Evolutionary conservation across 2,113 vertebrate species (phyloP).

Genomic region (Salvelinus namaycush): DNA sequence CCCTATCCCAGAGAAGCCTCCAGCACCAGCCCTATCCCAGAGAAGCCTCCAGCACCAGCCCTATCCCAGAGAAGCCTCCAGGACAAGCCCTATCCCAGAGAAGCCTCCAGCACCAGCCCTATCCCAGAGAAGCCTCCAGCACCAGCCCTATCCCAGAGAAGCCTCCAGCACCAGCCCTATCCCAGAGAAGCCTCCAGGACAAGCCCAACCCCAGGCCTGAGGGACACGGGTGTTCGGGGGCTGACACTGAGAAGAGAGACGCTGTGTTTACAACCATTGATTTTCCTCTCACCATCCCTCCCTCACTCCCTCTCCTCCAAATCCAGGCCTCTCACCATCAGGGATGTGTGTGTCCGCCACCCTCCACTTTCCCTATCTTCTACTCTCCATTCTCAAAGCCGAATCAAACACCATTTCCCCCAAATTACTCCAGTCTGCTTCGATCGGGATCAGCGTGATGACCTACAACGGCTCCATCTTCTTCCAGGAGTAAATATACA

Average conservation of each 20-base stretch:
- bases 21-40: too few species aligned
- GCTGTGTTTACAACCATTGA: conserved; percentile 33
- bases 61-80: too few species aligned
- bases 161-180: too few species aligned
- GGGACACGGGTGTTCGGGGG: background rate
- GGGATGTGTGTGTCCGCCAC: background rate
- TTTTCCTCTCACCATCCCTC: background rate
- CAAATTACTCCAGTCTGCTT: conserved; percentile 43
- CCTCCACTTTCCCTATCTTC: background rate
- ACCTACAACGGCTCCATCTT: conserved; percentile 21
- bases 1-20: too few species aligned
- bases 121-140: too few species aligned
- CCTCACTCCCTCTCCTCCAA: background rate
- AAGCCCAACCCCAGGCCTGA: too few species aligned
- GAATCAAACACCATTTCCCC: conserved; percentile 41
- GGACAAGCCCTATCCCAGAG: too few species aligned
- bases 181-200: too few species aligned
- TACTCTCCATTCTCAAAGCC: conserved; percentile 5
- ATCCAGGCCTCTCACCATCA: conserved; percentile 8
- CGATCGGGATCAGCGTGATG: conserved; percentile 36
- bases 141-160: too few species aligned
- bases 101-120: too few species aligned
- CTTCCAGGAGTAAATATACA: conserved; percentile 38
- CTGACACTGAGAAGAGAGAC: background rate
- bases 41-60: too few species aligned